phyloP scores from a whole-genome alignment of 2,888 invertebrate genomes.

The Caenorhabditis uteleia region DNA sequence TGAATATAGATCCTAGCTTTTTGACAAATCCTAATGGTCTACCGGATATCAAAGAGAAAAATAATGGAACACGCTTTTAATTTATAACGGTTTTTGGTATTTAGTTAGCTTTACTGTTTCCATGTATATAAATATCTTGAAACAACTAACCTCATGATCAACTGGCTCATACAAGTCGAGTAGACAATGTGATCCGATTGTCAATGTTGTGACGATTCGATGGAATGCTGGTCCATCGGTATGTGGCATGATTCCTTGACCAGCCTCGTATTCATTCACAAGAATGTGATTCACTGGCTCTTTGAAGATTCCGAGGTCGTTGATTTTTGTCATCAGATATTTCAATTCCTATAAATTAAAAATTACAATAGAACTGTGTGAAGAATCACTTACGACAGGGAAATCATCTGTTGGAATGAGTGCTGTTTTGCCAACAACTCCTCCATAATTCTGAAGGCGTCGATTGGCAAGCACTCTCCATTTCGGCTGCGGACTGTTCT shows the following conservation, averaged over 20 bases:
- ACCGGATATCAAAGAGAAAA: not conserved
- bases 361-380: not conserved
- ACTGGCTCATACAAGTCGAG: constrained; percentile 79
- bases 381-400: constrained; percentile 74
- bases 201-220: constrained; percentile 90
- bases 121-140: not conserved
- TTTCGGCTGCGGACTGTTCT: constrained; percentile 83
- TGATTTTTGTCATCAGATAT: constrained; percentile 47
- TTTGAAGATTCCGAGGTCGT: constrained; percentile 39
- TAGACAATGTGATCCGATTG: constrained; percentile 87
- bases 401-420: constrained; percentile 86
- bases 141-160: constrained; percentile 31
- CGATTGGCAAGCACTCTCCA: constrained; percentile 84
- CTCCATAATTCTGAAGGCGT: constrained; percentile 96
- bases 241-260: constrained; percentile 94
- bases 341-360: constrained; percentile 35
- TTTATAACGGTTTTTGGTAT: not conserved
- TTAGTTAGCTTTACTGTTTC: not conserved
- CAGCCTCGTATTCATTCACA: constrained; percentile 43
- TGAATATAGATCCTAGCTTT: constrained; percentile 20
- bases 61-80: not conserved
- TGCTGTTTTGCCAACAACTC: constrained; percentile 88
- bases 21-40: constrained; percentile 18
- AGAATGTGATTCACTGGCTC: constrained; percentile 47
- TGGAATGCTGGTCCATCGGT: constrained; percentile 91